Evolutionary conservation across 2,888 invertebrate species (phyloP).

Genomic region (Calliphora vomitoria): DNA sequence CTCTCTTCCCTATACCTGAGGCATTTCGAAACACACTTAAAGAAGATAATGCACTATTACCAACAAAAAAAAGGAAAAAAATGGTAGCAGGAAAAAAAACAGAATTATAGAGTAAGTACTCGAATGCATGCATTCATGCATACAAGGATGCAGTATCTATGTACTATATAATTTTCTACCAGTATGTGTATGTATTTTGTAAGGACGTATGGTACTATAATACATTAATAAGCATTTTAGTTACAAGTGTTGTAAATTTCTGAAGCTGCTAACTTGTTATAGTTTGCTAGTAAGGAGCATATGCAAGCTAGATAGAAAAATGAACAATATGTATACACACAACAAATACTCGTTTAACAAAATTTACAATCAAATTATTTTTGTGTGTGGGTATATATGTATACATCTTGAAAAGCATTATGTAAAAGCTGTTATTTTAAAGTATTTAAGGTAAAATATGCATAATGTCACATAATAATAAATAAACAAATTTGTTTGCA

Average conservation of each 20-base stretch:
- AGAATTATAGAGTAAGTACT: constrained; percentile 17
- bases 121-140: constrained; percentile 29
- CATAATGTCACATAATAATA: background rate
- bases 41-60: constrained; percentile 53
- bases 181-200: background rate
- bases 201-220: constrained; percentile 39
- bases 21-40: constrained; percentile 17
- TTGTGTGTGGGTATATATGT: background rate
- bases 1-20: constrained; percentile 1
- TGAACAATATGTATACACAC: background rate
- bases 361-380: background rate
- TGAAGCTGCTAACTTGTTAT: constrained; percentile 40
- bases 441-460: background rate
- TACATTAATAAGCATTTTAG: constrained; percentile 64
- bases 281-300: constrained; percentile 29
- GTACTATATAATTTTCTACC: background rate
- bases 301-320: constrained; percentile 11
- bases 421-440: background rate
- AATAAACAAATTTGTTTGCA: too few relatives aligned
- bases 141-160: background rate
- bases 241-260: constrained; percentile 51
- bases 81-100: constrained; percentile 1
- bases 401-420: background rate
- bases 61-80: constrained; percentile 20
- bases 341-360: background rate